phyloP scores from a whole-genome alignment of 2,113 vertebrate species.

The Marmota flaviventris region DNA sequence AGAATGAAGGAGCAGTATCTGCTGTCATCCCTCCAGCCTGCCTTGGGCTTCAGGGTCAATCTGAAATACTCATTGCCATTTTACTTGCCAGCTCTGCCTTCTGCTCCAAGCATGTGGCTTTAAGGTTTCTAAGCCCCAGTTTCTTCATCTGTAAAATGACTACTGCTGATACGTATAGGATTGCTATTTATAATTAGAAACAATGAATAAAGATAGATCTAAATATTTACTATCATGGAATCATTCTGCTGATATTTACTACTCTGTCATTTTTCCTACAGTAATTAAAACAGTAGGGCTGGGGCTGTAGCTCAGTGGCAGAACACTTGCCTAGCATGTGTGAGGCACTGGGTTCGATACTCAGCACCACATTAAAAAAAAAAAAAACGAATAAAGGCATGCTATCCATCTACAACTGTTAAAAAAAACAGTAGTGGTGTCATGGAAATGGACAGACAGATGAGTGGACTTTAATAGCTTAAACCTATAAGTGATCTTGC shows the following conservation, averaged over 20 bases:
- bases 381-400: no score
- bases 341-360: no score
- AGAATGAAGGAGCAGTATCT: slow-evolving; percentile 14
- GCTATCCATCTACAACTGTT: no score
- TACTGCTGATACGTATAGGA: slow-evolving; percentile 14
- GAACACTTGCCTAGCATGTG: no score
- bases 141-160: slow-evolving; percentile 60
- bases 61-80: background rate
- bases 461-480: slow-evolving; percentile 4
- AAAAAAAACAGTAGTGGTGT: slow-evolving; percentile 11
- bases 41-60: background rate
- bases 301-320: no score
- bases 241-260: slow-evolving; percentile 22
- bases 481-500: slow-evolving; percentile 40
- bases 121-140: slow-evolving; percentile 35
- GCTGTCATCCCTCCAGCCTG: background rate
- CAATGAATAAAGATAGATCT: slow-evolving; percentile 43
- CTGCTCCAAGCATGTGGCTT: slow-evolving; percentile 24
- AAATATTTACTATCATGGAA: slow-evolving; percentile 26
- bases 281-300: background rate
- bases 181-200: slow-evolving; percentile 44
- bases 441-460: background rate
- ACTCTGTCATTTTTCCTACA: slow-evolving; percentile 1
- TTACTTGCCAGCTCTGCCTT: slow-evolving; percentile 25
- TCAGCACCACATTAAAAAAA: no score